Evolutionary conservation across 2,797 vertebrate species (phyloP).

Genomic region (Perodicticus potto): DNA sequence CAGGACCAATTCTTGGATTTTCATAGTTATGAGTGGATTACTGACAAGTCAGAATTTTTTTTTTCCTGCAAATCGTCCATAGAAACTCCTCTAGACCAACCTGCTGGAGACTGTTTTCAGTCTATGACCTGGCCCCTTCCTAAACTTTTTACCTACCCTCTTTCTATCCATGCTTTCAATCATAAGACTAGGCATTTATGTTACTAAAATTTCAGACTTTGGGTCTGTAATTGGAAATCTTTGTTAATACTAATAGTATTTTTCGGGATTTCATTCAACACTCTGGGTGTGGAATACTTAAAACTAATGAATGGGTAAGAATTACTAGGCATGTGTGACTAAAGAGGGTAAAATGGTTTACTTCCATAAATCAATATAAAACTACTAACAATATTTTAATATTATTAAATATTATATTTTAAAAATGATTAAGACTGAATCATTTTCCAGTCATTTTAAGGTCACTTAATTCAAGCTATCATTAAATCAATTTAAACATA

Average conservation of each 20-base stretch:
- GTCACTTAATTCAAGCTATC: slow-evolving; percentile 24
- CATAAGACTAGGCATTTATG: background rate
- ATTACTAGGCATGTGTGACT: background rate
- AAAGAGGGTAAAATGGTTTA: slow-evolving; percentile 8
- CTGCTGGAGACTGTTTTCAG: background rate
- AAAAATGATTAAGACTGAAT: slow-evolving; percentile 21
- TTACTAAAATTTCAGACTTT: background rate
- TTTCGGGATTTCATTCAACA: slow-evolving; percentile 24
- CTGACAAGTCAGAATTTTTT: background rate
- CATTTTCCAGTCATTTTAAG: background rate
- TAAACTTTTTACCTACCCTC: background rate
- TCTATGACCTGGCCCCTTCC: background rate
- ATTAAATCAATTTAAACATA: slow-evolving; percentile 14
- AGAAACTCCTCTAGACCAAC: background rate
- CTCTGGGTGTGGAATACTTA: background rate
- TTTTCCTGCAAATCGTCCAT: background rate
- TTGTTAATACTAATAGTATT: background rate
- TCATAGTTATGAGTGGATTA: background rate
- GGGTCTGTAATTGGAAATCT: slow-evolving; percentile 1
- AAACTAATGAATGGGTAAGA: slow-evolving; percentile 4
- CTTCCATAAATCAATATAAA: slow-evolving; percentile 2
- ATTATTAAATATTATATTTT: slow-evolving; percentile 55
- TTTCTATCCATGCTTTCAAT: background rate
- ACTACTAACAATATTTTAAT: background rate
- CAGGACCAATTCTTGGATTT: background rate